These are phyloP conservation scores for Sclerurus mexicanus DNA, from an alignment of 2,113 vertebrate genomes.

Conservation along the genomic window DNA sequence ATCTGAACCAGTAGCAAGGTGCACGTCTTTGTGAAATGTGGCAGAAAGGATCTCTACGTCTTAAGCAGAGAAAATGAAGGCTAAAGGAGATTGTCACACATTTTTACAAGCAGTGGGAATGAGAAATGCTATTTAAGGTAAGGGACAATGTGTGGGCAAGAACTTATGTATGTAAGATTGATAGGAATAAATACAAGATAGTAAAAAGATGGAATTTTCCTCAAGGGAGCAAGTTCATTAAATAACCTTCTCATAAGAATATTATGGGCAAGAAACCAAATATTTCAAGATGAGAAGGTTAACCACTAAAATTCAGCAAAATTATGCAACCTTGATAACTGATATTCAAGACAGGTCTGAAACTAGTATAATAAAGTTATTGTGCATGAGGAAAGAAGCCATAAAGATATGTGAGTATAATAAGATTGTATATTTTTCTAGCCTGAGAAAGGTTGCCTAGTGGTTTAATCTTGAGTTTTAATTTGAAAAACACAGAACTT, in stretches of 20 bases:
- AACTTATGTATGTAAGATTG: background rate
- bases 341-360: background rate
- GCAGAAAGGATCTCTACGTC: background rate
- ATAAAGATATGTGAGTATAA: background rate
- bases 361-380: background rate
- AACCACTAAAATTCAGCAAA: background rate
- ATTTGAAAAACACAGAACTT: background rate
- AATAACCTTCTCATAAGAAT: background rate
- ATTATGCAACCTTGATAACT: background rate
- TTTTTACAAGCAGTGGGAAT: accelerated
- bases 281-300: background rate
- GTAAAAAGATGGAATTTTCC: background rate
- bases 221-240: background rate
- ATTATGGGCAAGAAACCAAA: background rate
- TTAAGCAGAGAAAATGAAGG: background rate
- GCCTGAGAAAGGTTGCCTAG: background rate
- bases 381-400: background rate
- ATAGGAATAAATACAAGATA: background rate
- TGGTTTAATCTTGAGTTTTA: background rate
- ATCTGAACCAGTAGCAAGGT: background rate
- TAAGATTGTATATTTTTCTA: background rate
- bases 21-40: background rate
- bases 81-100: background rate
- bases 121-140: background rate
- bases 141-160: background rate